These are phyloP conservation scores for Cheilosia vernalis DNA, from an alignment of 2,888 invertebrate species.

Conservation along the genomic window DNA sequence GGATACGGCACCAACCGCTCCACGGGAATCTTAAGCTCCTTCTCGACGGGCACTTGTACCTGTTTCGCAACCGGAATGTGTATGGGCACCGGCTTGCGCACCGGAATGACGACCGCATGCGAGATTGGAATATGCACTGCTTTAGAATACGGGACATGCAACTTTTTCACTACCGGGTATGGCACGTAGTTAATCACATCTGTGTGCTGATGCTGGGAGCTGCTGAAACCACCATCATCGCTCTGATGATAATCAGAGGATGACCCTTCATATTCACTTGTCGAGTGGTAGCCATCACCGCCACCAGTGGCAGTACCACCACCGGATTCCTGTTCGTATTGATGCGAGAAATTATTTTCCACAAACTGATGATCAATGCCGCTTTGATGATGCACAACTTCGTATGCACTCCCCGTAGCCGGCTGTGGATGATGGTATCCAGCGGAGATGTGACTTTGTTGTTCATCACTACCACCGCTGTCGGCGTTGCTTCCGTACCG, in stretches of 20 bases:
- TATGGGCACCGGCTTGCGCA: constrained; percentile 91
- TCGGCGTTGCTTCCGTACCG: constrained; percentile 72
- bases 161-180: constrained; percentile 88
- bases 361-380: constrained; percentile 81
- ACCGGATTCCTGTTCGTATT: constrained; percentile 78
- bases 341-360: constrained; percentile 81
- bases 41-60: constrained; percentile 88
- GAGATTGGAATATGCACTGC: constrained; percentile 90
- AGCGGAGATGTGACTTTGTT: constrained; percentile 76
- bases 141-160: constrained; percentile 88
- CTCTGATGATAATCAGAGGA: constrained; percentile 77
- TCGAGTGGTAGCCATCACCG: constrained; percentile 32
- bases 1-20: constrained; percentile 88
- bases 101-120: constrained; percentile 90
- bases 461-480: constrained; percentile 76
- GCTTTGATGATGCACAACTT: constrained; percentile 62
- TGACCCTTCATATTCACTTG: constrained; percentile 70
- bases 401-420: constrained; percentile 51
- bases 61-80: constrained; percentile 90
- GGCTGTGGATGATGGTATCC: constrained; percentile 68
- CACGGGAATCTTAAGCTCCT: constrained; percentile 86
- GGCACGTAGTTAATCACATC: constrained; percentile 86
- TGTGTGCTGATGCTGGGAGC: constrained; percentile 83
- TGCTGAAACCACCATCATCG: constrained; percentile 64
- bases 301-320: constrained; percentile 74